Evolutionary conservation across 2,797 vertebrate genomes (phyloP).

Genomic region (Microctenopoma lineatum): DNA sequence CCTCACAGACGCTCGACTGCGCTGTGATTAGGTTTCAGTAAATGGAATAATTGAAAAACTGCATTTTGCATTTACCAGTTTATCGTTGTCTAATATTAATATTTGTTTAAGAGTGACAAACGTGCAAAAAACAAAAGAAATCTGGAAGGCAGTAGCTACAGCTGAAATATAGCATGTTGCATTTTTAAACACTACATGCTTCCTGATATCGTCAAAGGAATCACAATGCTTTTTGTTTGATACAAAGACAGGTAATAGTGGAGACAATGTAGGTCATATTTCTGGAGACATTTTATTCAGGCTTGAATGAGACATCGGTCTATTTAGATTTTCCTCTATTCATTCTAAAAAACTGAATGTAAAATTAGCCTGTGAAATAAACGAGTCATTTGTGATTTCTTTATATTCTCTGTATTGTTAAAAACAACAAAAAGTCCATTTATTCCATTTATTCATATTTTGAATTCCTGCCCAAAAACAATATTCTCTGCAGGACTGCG

Average conservation of each 20-base stretch:
- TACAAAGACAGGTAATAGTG: background rate
- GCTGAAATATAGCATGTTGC: conserved; percentile 9
- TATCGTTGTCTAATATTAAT: no score
- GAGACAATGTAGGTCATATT: background rate
- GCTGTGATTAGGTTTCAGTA: no score
- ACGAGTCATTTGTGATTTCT: conserved; percentile 14
- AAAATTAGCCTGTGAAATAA: conserved; percentile 34
- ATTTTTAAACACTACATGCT: conserved; percentile 27
- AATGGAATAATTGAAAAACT: no score
- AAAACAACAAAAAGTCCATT: conserved; percentile 36
- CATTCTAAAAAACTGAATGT: conserved; percentile 27
- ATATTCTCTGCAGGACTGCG: conserved; percentile 45
- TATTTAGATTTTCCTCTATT: background rate
- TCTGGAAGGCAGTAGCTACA: no score
- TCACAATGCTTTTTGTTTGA: background rate
- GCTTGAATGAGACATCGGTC: conserved; percentile 1
- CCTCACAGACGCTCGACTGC: no score
- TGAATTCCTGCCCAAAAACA: conserved; percentile 57
- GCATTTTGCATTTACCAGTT: no score
- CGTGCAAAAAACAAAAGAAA: no score
- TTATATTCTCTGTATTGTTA: conserved; percentile 18
- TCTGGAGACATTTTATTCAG: conserved; percentile 7
- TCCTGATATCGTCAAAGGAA: background rate
- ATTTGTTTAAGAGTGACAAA: no score
- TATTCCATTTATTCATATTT: conserved; percentile 47